Base-by-base conservation (phyloP, 2,797 vertebrate species). In the Cynopterus sphinx region DNA sequence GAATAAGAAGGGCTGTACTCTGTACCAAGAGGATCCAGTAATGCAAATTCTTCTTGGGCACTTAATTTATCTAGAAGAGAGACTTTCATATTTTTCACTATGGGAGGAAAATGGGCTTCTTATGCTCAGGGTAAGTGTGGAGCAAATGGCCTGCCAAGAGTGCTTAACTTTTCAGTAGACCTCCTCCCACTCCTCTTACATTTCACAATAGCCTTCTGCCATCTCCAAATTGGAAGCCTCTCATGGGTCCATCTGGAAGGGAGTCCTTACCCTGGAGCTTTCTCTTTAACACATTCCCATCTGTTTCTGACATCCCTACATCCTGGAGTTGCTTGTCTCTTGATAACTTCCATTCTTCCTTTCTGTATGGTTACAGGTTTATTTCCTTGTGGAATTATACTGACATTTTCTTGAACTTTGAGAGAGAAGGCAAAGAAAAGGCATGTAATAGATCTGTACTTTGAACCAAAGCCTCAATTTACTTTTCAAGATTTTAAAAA, bases 111-210 rank as follows among this genome's bases (percentile, higher is more conserved):
- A 0, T 28, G 74, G 55, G 11, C 53, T 90, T 95, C 55, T 33
- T 26, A 16, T 46, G 33, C 28, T 68, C 12, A 71, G 39, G 41
- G 31, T n/a, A 49, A 31, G 15, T 46, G 0, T 15, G 21, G 7
- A 31, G 28, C 16, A 77, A n/a, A 41, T 81, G 67, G 53, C 24
- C 6, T 31, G 39, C 8, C 5, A 8, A 24, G 77, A 10, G 11
- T 28, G 8, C 41, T 31, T 90, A 41, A 90, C 16, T 28, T 77
- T 57, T 53, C 57, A 13, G 5, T n/a, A 4, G 3, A 67, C 21
- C 5, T 43, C 5, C 36, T 41, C 9, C 0, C 0, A 16, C 36
- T n/a, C 39, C n/a, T 4, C 17, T 7, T 8, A 2, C 0, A 1
- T 28, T 59, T 87, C 15, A 4, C n/a, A 36, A 13, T 1, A 53